Base-by-base conservation (phyloP, 2,888 invertebrate genomes). In the Muschampia plurimacula region DNA sequence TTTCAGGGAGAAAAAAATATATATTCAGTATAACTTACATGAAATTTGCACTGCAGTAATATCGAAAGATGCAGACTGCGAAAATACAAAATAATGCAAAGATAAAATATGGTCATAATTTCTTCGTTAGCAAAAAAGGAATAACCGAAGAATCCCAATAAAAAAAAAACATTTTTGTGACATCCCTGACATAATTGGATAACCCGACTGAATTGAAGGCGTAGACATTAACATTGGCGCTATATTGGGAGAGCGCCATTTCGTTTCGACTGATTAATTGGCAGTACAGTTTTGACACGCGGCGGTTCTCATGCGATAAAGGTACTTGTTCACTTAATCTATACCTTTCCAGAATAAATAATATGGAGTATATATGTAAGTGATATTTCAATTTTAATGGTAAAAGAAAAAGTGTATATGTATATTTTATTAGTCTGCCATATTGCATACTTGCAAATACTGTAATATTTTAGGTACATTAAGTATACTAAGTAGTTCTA, bases 231-330 rank as follows among this genome's bases (percentile, higher is more conserved):
- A 60, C 67, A 68, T 59, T 15, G 46, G 15, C 59, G 57, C 28
- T 60, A 60, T 60, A 60, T n/a, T 68, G 15, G 44, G 67, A 46
- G 36, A 46, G 41, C 32, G 36, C 68, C 59, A 68, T 68, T 60
- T 68, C 60, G n/a, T 60, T 60, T 60, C 59, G 68, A 68, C 68
- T 59, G 68, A 68, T 68, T 60, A 68, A 68, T 68, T 68, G 60
- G 68, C 60, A 10, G 32, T 59, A 60, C 59, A n/a, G 59, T 59
- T 32, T 59, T 46, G 32, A 57, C 60, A 28, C 44, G 36, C 60
- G 68, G 60, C 44, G 1, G 12, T 67, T 5, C 44, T 28, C 57
- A 39, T 60, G 32, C 52, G 52, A 52, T 7, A 52, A 52, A 9
- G 2, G 2, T 15, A 15, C 7, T 2, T 15, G 6, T 52, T 15